Base-by-base conservation (phyloP, 1,140 invertebrate species). In the Formica selysi region DNA sequence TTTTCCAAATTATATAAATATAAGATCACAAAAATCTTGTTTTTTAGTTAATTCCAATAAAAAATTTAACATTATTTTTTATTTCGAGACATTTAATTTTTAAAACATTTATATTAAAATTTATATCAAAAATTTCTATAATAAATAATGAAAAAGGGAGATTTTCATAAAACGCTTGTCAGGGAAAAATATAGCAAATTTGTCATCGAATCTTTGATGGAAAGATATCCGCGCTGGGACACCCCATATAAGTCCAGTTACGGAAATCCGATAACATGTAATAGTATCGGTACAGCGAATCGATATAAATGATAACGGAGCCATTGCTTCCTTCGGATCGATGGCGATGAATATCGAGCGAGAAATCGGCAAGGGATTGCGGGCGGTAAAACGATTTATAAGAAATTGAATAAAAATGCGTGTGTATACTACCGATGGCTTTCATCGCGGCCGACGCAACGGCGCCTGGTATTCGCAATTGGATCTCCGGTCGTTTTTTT, bases 401-500 rank as follows among this genome's bases (percentile, higher is more conserved):
- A 62, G 59, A 13, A 68, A 59, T 32, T n/a, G 48, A 38, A 48
- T 32, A 51, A 51, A 32, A 29, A 0, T 54, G 32, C 36, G 29
- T 41, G 29, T 83, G 38, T 36, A 19, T 62, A 32, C 32, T 80
- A 94, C 93, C 90, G 0, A 51, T 16, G 13, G 81, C 86, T 32
- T 67, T 71, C 19, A 91, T 67, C 13, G 93, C 93, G 2, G 84
- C 71, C 3, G 68, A 89, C 0, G 79, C 71, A 32, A 94, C 92
- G 16, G 22, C 8, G 19, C 92, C 92, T 0, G 89, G 92, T 5
- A 87, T 78, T 5, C 68, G 79, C 0, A 89, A 88, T 0, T 57
- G 22, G 5, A 65, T 51, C 29, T 76, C 68, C 29, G 54, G 74
- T 0, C 1, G 67, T 16, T 51, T 41, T 16, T 85, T 87, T 16